These are phyloP conservation scores for Amphimallon solstitiale DNA, from an alignment of 2,888 invertebrate genomes.

Conservation along the genomic window DNA sequence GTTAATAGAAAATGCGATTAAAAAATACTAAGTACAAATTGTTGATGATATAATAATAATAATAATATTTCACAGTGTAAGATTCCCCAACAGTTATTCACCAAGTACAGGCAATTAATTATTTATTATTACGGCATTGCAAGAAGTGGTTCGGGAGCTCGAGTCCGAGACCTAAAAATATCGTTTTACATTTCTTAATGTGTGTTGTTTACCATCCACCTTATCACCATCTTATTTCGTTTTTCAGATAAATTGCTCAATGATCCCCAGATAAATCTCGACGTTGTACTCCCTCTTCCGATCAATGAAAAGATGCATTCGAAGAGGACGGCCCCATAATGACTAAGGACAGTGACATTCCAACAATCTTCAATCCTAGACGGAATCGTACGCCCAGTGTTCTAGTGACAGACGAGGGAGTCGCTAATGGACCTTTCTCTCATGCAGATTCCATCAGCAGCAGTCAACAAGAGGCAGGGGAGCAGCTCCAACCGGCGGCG, in stretches of 20 bases:
- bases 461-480: constrained; percentile 62
- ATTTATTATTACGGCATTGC: too few relatives aligned
- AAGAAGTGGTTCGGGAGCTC: too few relatives aligned
- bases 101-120: too few relatives aligned
- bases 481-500: constrained; percentile 63
- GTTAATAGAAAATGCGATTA: too few relatives aligned
- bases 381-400: constrained; percentile 60
- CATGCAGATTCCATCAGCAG: constrained; percentile 59
- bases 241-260: constrained; percentile 3
- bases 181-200: background rate
- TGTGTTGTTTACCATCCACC: background rate
- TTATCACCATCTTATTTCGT: background rate
- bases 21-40: too few relatives aligned
- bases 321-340: constrained; percentile 56
- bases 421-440: constrained; percentile 58
- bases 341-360: constrained; percentile 80
- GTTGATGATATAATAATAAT: too few relatives aligned
- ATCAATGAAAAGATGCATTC: constrained; percentile 1
- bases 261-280: constrained; percentile 8
- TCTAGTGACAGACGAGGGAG: constrained; percentile 59
- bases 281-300: background rate
- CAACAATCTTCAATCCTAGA: constrained; percentile 81
- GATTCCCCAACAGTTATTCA: too few relatives aligned
- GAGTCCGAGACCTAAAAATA: too few relatives aligned
- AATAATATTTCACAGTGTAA: too few relatives aligned